phyloP scores from a whole-genome alignment of 1,140 invertebrate species.

The Leptinotarsa texana region DNA sequence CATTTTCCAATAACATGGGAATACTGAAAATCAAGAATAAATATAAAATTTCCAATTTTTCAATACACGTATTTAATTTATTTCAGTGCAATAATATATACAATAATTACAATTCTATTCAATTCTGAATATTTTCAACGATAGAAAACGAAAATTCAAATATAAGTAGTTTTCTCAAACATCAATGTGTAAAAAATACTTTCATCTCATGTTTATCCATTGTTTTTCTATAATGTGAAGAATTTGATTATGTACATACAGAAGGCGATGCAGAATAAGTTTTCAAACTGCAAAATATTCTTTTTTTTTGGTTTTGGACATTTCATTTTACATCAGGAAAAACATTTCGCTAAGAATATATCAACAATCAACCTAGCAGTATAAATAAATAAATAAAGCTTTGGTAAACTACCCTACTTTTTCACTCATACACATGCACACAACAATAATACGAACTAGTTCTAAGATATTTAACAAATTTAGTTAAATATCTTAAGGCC shows the following conservation, averaged over 20 bases:
- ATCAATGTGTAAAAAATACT: conserved; percentile 29
- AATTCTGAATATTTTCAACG: conserved; percentile 16
- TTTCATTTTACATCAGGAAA: too few relatives aligned
- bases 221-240: conserved; percentile 8
- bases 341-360: too few relatives aligned
- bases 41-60: conserved; percentile 1
- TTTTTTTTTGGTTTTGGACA: too few relatives aligned
- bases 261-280: too few relatives aligned
- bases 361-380: conserved; percentile 29
- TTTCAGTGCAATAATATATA: conserved; percentile 25
- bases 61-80: neutral
- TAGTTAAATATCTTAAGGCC: too few relatives aligned
- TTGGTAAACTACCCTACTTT: conserved; percentile 43
- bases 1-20: neutral
- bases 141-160: conserved; percentile 24
- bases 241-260: neutral
- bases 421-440: conserved; percentile 28
- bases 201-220: conserved; percentile 19
- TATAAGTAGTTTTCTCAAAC: conserved; percentile 17
- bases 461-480: conserved; percentile 44
- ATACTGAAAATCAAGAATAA: conserved; percentile 6
- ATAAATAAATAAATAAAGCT: conserved; percentile 53
- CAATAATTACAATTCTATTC: conserved; percentile 43
- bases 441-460: conserved; percentile 23
- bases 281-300: too few relatives aligned